Base-by-base conservation (phyloP, 2,113 vertebrate species). In the Hemibagrus wyckioides region DNA sequence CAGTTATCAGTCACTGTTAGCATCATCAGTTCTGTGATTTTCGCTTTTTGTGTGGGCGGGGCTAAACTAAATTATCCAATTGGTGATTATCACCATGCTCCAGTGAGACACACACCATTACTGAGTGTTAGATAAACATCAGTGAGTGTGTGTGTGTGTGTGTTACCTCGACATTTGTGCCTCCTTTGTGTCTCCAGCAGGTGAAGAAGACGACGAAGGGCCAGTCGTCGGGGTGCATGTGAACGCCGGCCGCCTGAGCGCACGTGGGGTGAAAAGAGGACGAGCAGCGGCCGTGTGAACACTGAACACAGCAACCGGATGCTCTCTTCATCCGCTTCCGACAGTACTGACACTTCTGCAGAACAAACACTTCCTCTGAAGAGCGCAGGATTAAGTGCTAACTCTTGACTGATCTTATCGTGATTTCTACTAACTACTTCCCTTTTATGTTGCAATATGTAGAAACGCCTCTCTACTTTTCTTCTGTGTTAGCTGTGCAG, bases 181-280 rank as follows among this genome's bases (percentile, higher is more conserved):
- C 95, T 4, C 94, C 94, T 92, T 92, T 97, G 91, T 99, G 98
- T 82, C 97, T 95, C 91, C 96, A 97, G 93, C 98, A 99, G 90
- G 98, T 99, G 91, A 98, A 96, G 92, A 96, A 99, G 91, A 99
- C 97, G 2, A 98, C 96, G 54, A 99, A 99, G 0, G 98, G 98
- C 98, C 98, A 99, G 92, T 99, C 98, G 0, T 99, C 98, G 0
- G 98, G 97, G 90, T 99, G 96, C 98, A 99, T 98, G 95, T 98
- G 96, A 88, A 99, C 94, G 0, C 98, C 97, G 0, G 98, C 98
- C 23, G 98, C 98, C 93, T 99, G 98, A 50, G 98, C 98, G 11
- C 98, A 99, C 90, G 96, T 97, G 87, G 97, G 96, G 0, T 99
- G 98, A 91, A 99, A 99, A 14, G 98, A 97, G 0, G 98, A 99